Percentiles rank a stretch among this genome's conserved stretches.
Evolutionary conservation across 2,888 invertebrate genomes (phyloP).

Genomic region (Drosophila anceps): DNA sequence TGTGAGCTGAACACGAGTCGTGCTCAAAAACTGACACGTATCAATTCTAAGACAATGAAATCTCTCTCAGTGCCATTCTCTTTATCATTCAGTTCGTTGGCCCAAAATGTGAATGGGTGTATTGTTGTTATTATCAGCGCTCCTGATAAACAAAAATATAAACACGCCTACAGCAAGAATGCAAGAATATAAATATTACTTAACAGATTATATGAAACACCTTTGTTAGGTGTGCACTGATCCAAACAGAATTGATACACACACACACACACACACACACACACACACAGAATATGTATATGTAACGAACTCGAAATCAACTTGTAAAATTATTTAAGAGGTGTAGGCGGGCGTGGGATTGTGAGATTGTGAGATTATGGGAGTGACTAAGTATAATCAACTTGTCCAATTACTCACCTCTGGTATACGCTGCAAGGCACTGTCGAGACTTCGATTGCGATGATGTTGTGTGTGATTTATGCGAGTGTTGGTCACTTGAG

Average conservation of each 20-base stretch:
- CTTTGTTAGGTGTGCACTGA: background rate
- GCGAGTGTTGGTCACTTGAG: constrained; percentile 85
- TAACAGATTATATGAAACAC: constrained; percentile 47
- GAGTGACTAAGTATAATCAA: constrained; percentile 13
- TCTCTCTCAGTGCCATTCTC: background rate
- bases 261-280: background rate
- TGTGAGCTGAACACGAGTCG: background rate
- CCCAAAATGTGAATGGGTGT: constrained; percentile 17
- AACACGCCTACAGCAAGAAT: constrained; percentile 58
- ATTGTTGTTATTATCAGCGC: constrained; percentile 25
- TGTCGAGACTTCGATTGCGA: constrained; percentile 95
- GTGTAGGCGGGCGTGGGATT: background rate
- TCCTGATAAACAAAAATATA: constrained; percentile 63
- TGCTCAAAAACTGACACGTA: background rate
- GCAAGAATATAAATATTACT: constrained; percentile 65
- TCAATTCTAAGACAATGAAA: constrained; percentile 5
- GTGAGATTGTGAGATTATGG: background rate
- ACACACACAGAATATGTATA: too few species aligned
- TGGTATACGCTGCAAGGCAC: constrained; percentile 94
- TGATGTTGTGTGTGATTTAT: constrained; percentile 89
- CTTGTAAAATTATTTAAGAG: constrained; percentile 13
- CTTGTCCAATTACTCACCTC: constrained; percentile 87
- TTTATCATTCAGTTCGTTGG: constrained; percentile 10
- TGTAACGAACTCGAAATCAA: constrained; percentile 35
- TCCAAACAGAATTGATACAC: constrained; percentile 13